Evolutionary conservation across 2,113 vertebrate genomes (phyloP), one percentile per base, ranked within the genome.

Genomic region (Geococcyx californianus): DNA sequence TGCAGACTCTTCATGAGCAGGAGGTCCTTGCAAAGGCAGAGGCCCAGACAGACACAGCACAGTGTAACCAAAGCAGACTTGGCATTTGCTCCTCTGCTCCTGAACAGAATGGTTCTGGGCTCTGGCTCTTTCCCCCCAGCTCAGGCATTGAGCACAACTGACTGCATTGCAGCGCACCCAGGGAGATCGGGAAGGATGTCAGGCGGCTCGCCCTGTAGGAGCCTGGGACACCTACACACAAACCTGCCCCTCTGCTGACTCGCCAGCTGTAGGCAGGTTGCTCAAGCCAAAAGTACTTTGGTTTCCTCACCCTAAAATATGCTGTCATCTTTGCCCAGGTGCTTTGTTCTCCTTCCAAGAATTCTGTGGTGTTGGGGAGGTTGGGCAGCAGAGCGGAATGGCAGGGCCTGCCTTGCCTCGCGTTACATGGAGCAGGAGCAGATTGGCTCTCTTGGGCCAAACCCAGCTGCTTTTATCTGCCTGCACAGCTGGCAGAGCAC

Each of bases 321-420:
- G 91, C 75, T 58, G 70, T 86, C 82, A 44, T 72, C 69, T 26
- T 23, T 13, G 42, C 34, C 23, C 24, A 21, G 40, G 45, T 11
- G 29, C 83, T 96, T 95, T 96, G 94, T 95, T 94, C 83, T 88
- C 44, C 83, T 67, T 88, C 93, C 83, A 81, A 56, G 88, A 68
- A 60, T 31, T 24, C 2, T 44, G 84, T 26, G 47, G 33, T 1
- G 45, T n/a, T 4, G 14, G 69, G 75, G 78, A 68, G 74, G 89
- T 40, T 4, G 80, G n/a, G 51, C 25, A 40, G 67, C 58, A 6
- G 58, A 29, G 74, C 11, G 1, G 56, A 29, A 56, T 8, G 3
- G 7, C 52, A 12, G 52, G 23, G 25, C 14, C 52, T 76, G 62
- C 47, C n/a, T 85, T 28, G 29, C 82, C 26, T 25, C 16, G 47